Base-by-base conservation (phyloP, 2,797 vertebrate species). In the Halcyon chelicuti region DNA sequence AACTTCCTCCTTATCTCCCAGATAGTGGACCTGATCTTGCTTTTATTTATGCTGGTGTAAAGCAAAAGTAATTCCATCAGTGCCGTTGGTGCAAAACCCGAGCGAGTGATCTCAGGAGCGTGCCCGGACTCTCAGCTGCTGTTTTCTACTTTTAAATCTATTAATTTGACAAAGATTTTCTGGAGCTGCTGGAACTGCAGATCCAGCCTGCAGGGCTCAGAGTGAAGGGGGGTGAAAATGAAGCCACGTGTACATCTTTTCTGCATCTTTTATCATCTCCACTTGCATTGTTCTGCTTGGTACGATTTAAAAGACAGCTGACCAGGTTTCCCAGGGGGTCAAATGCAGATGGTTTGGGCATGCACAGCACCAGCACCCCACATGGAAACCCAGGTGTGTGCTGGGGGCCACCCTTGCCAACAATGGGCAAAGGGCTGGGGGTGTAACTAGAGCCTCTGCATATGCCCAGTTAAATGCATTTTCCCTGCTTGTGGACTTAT, bases 81-180 rank as follows among this genome's bases (percentile, higher is more conserved):
- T 82, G 90, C 77, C 63, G 80, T 46, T 88, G 90, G 94, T 94
- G 94, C 92, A 96, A 93, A 95, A 79, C 57, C 52, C 20, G 8
- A 81, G 88, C 33, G 25, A 81, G 88, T 37, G 88, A 93, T 71
- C 88, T 72, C 95, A 86, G 86, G 76, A 92, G 90, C 26, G 8
- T 72, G 73, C 76, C 90, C 7, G 13, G 86, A 33, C 52, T 66
- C 93, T 86, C 47, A 2, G 93, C 29, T 86, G 83, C 71, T 37
- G 90, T 78, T 73, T 93, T 90, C 95, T 81, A 20, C 95, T 95
- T 93, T 79, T 74, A 94, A 94, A 95, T 93, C 83, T 92, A 92
- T 93, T 95, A 86, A 94, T 93, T 95, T 96, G 95, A 96, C 91
- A 90, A 96, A 93, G 94, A 76, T 93, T 95, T 95, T 57, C 88